Conservation (phyloP, 2,113 vertebrate genomes). For the Anhinga rufa region DNA sequence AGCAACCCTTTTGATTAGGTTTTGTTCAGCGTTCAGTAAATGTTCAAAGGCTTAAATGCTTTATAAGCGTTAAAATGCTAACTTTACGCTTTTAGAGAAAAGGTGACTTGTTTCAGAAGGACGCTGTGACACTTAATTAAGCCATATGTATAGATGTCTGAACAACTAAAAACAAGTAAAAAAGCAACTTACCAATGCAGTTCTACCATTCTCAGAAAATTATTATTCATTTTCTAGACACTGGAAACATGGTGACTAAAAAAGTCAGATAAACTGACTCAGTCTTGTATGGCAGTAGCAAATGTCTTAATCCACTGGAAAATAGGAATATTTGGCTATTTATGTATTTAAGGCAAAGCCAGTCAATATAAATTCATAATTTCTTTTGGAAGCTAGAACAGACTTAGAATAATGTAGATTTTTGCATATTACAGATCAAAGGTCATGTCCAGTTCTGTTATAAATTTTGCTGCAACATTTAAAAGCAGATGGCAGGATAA, state of each 20-base stretch:
- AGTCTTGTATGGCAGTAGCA: background rate
- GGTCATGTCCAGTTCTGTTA: background rate
- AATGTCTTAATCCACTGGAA: background rate
- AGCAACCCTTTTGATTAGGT: background rate
- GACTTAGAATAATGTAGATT: background rate
- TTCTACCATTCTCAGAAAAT: background rate
- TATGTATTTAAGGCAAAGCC: background rate
- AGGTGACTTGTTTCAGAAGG: background rate
- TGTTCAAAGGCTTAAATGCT: background rate
- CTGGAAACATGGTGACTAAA: background rate
- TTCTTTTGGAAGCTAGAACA: background rate
- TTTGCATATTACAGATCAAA: background rate
- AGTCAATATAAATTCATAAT: background rate
- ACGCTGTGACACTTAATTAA: background rate
- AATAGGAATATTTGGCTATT: background rate
- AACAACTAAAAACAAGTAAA: background rate
- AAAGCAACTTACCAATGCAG: background rate
- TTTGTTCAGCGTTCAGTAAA: background rate
- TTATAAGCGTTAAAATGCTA: background rate
- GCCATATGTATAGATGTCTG: background rate
- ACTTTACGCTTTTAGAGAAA: background rate
- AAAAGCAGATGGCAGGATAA: background rate
- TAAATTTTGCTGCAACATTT: background rate
- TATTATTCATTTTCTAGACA: background rate
- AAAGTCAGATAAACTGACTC: background rate